Percentiles rank a stretch among this genome's conserved stretches.
phyloP scores from a whole-genome alignment of 2,113 vertebrate species.

The Bothrops jararaca region DNA sequence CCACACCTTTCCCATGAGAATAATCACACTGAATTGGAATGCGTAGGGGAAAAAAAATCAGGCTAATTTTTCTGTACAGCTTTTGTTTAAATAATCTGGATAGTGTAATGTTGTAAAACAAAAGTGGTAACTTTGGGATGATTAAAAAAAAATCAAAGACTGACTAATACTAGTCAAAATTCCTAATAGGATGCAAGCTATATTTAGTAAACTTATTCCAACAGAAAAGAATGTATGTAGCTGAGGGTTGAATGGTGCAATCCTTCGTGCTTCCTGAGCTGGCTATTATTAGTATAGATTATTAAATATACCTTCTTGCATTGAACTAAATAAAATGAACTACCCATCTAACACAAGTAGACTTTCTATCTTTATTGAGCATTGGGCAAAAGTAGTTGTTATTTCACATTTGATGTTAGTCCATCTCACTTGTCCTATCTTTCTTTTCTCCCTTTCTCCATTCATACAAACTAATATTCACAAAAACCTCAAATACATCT shows the following conservation, averaged over 20 bases:
- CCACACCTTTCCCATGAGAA: not conserved
- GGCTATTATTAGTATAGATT: not conserved
- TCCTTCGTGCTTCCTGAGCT: not conserved
- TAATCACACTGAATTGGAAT: not conserved
- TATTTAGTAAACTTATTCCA: not conserved
- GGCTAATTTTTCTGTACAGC: not conserved
- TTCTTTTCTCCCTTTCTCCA: not conserved
- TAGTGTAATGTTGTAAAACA: not conserved
- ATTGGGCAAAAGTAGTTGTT: not conserved
- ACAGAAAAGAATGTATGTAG: not conserved
- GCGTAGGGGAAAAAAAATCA: not conserved
- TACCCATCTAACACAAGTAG: not conserved
- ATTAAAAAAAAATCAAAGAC: not conserved
- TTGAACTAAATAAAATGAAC: not conserved
- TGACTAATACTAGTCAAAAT: not conserved
- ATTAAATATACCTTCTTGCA: not conserved
- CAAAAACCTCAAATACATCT: not conserved
- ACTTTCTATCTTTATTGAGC: not conserved
- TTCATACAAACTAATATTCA: not conserved
- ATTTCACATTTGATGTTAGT: not conserved
- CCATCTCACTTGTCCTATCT: not conserved
- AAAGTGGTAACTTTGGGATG: not conserved
- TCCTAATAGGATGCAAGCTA: not conserved
- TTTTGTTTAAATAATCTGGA: not conserved
- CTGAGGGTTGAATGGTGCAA: not conserved